Conservation (phyloP, 2,797 vertebrate species). For the Xenentodon cancila region DNA sequence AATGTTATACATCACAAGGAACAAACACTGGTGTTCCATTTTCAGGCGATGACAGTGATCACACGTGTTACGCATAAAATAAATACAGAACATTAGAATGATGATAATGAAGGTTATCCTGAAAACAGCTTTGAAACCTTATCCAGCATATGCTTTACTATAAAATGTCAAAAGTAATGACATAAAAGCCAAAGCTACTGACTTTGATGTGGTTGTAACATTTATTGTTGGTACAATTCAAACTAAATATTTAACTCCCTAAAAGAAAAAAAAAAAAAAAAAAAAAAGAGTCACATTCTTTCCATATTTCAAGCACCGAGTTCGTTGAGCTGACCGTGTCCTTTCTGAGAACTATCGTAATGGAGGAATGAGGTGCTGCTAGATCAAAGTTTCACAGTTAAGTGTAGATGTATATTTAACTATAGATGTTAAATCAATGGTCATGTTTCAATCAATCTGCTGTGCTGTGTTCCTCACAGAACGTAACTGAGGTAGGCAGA, state of each 20-base stretch:
- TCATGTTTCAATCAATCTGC: constrained; percentile 17
- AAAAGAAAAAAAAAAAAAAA: no score
- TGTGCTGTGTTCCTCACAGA: constrained; percentile 27
- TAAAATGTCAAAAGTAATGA: constrained; percentile 17
- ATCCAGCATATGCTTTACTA: constrained; percentile 58
- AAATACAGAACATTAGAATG: constrained; percentile 29
- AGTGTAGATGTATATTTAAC: constrained; percentile 44
- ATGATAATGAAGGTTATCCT: constrained; percentile 13
- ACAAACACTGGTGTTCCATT: constrained; percentile 33
- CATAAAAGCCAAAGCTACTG: neutral
- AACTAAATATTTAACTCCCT: neutral
- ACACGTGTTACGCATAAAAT: constrained; percentile 31
- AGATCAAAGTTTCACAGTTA: constrained; percentile 45
- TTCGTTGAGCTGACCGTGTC: constrained; percentile 16
- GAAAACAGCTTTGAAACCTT: constrained; percentile 34
- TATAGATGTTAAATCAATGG: constrained; percentile 29
- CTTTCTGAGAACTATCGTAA: constrained; percentile 20
- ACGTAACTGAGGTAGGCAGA: constrained; percentile 79
- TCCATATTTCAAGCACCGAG: constrained; percentile 19
- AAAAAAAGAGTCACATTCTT: no score
- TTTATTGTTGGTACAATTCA: neutral
- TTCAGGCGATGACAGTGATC: constrained; percentile 28
- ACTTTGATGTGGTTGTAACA: constrained; percentile 9
- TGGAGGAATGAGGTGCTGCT: constrained; percentile 20
- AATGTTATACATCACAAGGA: constrained; percentile 24